Conservation (phyloP, 2,797 vertebrate species). For the Chiloscyllium punctatum region DNA sequence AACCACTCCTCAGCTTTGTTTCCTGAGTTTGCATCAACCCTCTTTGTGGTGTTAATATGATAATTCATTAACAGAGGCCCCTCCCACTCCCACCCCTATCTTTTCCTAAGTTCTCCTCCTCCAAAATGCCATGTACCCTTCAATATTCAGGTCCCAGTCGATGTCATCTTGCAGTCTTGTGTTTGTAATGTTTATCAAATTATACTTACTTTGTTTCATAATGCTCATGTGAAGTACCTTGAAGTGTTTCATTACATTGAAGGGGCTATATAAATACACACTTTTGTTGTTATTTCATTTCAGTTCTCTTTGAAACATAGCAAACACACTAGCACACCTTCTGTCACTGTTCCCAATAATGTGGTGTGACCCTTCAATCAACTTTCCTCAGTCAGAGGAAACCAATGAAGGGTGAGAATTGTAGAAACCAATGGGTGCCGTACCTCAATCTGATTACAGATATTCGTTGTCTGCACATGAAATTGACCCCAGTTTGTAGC, state of each 20-base stretch:
- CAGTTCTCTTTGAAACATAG: not conserved
- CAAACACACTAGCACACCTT: not conserved
- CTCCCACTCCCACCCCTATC: too few species aligned
- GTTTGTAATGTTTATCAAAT: too few species aligned
- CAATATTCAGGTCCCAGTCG: too few species aligned
- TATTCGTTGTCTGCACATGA: not conserved
- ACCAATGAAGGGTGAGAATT: not conserved
- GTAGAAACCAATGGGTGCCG: not conserved
- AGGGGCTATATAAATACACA: not conserved
- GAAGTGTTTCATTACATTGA: not conserved
- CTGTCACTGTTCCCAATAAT: not conserved
- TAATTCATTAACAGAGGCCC: too few species aligned
- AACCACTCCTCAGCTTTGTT: too few species aligned
- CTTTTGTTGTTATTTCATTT: not conserved
- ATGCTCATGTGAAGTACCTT: not conserved
- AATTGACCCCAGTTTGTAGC: not conserved
- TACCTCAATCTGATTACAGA: not conserved
- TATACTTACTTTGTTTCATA: too few species aligned
- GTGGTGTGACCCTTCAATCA: not conserved
- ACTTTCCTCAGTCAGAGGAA: not conserved
- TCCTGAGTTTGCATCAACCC: too few species aligned
- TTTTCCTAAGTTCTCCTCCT: too few species aligned
- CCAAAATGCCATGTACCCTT: too few species aligned
- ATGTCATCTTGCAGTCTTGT: too few species aligned
- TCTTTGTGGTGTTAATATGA: too few species aligned